phyloP scores from a whole-genome alignment of 2,113 vertebrate species.

The Tonatia bakeri region DNA sequence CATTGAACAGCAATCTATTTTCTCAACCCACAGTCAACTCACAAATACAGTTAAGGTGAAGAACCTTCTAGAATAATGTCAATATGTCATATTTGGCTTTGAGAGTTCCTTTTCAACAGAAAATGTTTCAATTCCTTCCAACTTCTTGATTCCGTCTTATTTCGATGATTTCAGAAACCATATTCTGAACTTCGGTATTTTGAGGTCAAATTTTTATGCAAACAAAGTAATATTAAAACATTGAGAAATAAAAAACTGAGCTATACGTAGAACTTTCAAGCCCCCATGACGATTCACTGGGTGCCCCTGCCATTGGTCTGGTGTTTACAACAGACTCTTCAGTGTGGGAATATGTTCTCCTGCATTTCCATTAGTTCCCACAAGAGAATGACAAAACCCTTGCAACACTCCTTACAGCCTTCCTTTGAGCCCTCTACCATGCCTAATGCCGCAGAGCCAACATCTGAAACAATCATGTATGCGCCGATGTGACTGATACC shows the following conservation, averaged over 20 bases:
- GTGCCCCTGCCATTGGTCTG: neutral
- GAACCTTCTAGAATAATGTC: neutral
- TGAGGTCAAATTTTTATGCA: neutral
- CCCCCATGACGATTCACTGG: neutral
- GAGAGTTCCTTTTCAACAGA: neutral
- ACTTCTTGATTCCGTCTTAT: neutral
- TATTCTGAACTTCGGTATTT: constrained; percentile 3
- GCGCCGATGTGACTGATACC: constrained; percentile 34
- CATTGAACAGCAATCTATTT: neutral
- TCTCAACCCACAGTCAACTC: neutral
- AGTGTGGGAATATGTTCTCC: neutral
- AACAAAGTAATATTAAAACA: neutral
- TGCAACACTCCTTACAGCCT: neutral
- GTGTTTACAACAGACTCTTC: constrained; percentile 1
- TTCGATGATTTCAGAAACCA: constrained; percentile 9
- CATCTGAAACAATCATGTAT: neutral
- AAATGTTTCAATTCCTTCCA: neutral
- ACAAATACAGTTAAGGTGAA: neutral
- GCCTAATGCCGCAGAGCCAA: constrained; percentile 13
- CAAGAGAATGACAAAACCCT: neutral
- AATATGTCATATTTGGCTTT: neutral
- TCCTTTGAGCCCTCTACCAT: neutral
- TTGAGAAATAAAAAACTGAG: neutral
- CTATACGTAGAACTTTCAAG: neutral
- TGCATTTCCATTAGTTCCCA: neutral